Conservation (phyloP, 2,888 invertebrate genomes). For the Molorchus minor region DNA sequence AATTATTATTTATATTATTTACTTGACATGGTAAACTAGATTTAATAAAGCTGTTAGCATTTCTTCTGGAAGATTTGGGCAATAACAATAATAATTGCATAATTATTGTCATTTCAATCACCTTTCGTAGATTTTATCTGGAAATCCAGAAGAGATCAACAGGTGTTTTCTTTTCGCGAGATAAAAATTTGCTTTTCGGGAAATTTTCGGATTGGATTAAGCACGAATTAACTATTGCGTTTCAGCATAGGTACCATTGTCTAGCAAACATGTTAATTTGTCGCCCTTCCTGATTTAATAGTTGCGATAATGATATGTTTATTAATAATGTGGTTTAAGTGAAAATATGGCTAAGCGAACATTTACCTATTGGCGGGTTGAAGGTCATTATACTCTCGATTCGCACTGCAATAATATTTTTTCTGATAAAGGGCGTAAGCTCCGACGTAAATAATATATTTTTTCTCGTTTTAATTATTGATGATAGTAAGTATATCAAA, state of each 20-base stretch:
- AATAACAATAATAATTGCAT: conserved; percentile 1
- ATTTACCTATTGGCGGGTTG: conserved; percentile 25
- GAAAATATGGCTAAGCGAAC: conserved; percentile 18
- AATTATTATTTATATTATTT: conserved; percentile 30
- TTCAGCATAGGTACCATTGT: no score
- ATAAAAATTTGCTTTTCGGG: conserved; percentile 8
- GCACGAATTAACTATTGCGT: no score
- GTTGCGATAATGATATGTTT: conserved; percentile 7
- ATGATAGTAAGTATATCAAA: no score
- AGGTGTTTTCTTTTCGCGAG: conserved; percentile 19
- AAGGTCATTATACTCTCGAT: conserved; percentile 21
- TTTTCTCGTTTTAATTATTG: no score
- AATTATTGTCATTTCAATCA: no score
- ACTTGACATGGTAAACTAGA: conserved; percentile 21
- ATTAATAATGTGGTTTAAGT: conserved; percentile 2
- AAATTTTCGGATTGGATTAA: conserved; percentile 1
- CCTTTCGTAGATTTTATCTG: no score
- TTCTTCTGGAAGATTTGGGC: conserved; percentile 3
- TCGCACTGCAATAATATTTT: conserved; percentile 8
- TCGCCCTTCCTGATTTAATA: not conserved
- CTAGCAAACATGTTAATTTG: not conserved
- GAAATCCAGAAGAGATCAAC: conserved; percentile 12
- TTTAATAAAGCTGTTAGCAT: conserved; percentile 1
- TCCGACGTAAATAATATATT: no score
- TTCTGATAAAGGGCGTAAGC: conserved; percentile 11